Percentiles rank a stretch among this genome's conserved stretches.
Conservation (phyloP, 2,888 invertebrate genomes). For the Axea sp. region DNA sequence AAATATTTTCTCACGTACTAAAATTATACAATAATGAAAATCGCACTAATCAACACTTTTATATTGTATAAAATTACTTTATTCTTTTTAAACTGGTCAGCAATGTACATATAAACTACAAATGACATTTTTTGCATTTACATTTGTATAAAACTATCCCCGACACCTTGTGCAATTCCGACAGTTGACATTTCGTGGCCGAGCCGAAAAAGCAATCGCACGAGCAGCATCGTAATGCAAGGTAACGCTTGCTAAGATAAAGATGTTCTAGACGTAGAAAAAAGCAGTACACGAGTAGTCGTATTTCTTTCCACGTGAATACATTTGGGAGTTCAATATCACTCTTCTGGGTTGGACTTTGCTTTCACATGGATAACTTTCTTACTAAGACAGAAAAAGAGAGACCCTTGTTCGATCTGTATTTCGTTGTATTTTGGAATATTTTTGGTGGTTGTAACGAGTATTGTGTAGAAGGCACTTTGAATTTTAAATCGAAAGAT, state of each 20-base stretch:
- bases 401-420: conserved; percentile 14
- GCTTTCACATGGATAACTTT: conserved; percentile 46
- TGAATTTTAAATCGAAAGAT: conserved; percentile 21
- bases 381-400: conserved; percentile 8
- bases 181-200: conserved; percentile 54
- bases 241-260: conserved; percentile 47
- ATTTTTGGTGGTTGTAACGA: conserved; percentile 17
- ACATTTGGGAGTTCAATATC: conserved; percentile 62
- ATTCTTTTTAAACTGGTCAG: no score
- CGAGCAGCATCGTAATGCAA: conserved; percentile 50
- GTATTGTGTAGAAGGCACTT: not conserved
- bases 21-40: no score
- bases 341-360: conserved; percentile 53
- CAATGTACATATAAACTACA: no score
- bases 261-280: conserved; percentile 47
- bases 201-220: conserved; percentile 57
- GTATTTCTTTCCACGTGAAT: conserved; percentile 60
- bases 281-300: conserved; percentile 53
- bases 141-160: no score
- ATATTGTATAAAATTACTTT: no score
- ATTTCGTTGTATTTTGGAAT: conserved; percentile 41
- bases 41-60: no score
- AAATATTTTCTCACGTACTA: no score
- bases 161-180: conserved; percentile 36
- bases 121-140: no score